Percentiles rank a stretch among this genome's conserved stretches.
Conservation (phyloP, 2,113 vertebrate genomes). For the Actenoides lindsayi region DNA sequence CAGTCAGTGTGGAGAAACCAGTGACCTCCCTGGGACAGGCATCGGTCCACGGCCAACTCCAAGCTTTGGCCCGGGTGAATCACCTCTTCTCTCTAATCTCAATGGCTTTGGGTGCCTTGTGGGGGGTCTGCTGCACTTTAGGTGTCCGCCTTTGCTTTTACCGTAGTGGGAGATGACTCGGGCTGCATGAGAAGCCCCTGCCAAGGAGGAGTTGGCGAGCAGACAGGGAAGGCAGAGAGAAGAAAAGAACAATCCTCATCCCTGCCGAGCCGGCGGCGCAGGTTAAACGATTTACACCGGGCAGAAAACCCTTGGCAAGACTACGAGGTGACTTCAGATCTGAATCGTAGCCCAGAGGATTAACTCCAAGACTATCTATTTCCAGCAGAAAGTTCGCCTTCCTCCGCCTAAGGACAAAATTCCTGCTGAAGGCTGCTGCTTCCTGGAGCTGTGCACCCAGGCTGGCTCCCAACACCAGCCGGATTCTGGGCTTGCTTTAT, state of each 20-base stretch:
- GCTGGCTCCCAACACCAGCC: background rate
- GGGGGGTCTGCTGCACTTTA: background rate
- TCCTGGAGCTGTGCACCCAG: background rate
- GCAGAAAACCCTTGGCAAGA: constrained; percentile 22
- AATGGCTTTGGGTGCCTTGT: background rate
- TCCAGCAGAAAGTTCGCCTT: constrained; percentile 38
- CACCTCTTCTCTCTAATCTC: background rate
- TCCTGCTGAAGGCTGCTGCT: constrained; percentile 23
- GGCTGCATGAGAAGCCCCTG: background rate
- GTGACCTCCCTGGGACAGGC: background rate
- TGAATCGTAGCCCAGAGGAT: constrained; percentile 19
- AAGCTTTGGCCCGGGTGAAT: background rate
- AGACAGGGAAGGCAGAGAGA: background rate
- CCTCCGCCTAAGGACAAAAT: constrained; percentile 27
- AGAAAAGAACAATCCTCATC: background rate
- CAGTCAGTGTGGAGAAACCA: background rate
- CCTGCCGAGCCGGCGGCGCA: accelerated
- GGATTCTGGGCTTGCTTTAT: background rate
- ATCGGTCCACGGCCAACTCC: accelerated
- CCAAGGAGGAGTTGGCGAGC: background rate
- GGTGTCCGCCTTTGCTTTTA: background rate
- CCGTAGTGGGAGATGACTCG: background rate
- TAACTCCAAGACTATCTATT: constrained; percentile 41
- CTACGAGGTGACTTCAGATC: background rate
- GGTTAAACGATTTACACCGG: constrained; percentile 1